Conservation (phyloP, 2,797 vertebrate genomes). For the Macropus fuliginosus region DNA sequence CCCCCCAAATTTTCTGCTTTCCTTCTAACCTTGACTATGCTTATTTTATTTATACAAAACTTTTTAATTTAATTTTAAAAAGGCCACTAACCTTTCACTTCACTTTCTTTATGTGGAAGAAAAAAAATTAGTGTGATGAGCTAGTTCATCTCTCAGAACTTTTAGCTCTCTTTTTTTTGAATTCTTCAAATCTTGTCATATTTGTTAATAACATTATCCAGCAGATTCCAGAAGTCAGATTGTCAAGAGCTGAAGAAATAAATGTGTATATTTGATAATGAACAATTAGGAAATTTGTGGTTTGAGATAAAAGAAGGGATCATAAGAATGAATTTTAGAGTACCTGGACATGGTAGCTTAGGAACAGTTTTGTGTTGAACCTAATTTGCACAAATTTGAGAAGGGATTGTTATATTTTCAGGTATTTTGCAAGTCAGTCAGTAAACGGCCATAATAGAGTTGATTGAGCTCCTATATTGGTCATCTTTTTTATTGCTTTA, state of each 20-base stretch:
- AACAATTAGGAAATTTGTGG: too few species aligned
- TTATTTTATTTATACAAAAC: too few species aligned
- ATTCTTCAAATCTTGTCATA: not conserved
- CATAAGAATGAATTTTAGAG: not conserved
- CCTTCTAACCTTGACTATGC: not conserved
- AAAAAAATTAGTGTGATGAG: not conserved
- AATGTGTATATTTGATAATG: too few species aligned
- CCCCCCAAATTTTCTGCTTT: too few species aligned
- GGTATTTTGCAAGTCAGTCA: not conserved
- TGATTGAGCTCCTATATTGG: conserved; percentile 10
- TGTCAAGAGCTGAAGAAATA: too few species aligned
- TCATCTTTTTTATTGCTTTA: conserved; percentile 36
- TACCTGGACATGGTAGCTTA: not conserved
- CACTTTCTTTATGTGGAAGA: too few species aligned
- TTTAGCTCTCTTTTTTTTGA: not conserved
- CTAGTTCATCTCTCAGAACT: not conserved
- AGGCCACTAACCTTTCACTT: too few species aligned
- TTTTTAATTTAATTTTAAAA: too few species aligned
- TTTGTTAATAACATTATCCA: not conserved
- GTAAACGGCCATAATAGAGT: not conserved
- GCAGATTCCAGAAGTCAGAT: not conserved
- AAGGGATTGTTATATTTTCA: not conserved
- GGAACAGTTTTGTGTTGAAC: not conserved
- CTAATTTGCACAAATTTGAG: not conserved
- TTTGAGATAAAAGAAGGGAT: too few species aligned